These are phyloP conservation scores for Phoenoteleia sp. DNA, from an alignment of 2,888 invertebrate genomes.

Conservation along the genomic window DNA sequence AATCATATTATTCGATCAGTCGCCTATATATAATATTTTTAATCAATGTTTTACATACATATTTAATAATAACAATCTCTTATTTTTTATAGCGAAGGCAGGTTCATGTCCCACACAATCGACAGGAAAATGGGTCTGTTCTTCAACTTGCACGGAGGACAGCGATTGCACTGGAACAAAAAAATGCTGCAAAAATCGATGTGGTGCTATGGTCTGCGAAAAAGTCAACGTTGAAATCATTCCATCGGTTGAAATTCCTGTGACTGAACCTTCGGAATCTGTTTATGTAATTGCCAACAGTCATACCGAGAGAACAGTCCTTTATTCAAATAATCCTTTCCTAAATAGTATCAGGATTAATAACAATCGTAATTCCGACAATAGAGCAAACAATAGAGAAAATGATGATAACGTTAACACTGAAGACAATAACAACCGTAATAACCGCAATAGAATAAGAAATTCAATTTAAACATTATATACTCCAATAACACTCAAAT, in stretches of 20 bases:
- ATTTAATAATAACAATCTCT: too few species aligned
- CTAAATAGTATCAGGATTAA: conserved; percentile 6
- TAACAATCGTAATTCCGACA: not conserved
- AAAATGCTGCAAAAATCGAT: conserved; percentile 88
- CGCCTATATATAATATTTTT: too few species aligned
- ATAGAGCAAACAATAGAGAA: not conserved
- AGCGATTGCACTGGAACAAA: conserved; percentile 87
- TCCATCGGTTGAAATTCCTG: conserved; percentile 56
- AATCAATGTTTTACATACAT: not conserved
- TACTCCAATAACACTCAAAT: too few species aligned
- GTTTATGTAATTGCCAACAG: not conserved
- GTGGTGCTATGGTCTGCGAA: conserved; percentile 87
- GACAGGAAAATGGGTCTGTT: conserved; percentile 88
- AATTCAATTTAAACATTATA: too few species aligned
- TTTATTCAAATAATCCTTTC: conserved; percentile 84
- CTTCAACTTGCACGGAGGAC: conserved; percentile 88
- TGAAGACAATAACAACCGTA: not conserved
- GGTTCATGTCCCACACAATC: conserved; percentile 87
- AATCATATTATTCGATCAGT: too few species aligned
- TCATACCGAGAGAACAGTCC: conserved; percentile 15
- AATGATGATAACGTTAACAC: not conserved
- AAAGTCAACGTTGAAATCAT: conserved; percentile 77
- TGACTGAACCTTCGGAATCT: not conserved
- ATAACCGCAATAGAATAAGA: too few species aligned
- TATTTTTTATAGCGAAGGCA: conserved; percentile 86